These are phyloP conservation scores for Sceloporus undulatus DNA, from an alignment of 2,113 vertebrate genomes.

Conservation along the genomic window DNA sequence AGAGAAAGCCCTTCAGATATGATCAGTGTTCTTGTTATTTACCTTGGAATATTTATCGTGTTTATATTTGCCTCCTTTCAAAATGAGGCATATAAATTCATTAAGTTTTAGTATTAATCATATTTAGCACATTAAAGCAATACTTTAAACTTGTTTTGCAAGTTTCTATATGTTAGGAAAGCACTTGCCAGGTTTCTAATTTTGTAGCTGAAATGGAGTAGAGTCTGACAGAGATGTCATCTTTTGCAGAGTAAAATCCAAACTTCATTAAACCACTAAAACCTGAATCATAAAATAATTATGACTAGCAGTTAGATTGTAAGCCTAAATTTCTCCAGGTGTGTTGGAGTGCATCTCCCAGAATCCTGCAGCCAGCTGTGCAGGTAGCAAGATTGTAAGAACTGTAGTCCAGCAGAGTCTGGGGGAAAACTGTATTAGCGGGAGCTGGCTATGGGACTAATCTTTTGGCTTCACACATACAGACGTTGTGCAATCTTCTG, in stretches of 20 bases:
- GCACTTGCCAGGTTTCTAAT: slow-evolving; percentile 44
- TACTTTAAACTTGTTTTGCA: slow-evolving; percentile 34
- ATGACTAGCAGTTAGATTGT: too few relatives aligned
- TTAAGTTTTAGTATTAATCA: not conserved
- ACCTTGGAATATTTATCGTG: too few relatives aligned
- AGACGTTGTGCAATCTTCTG: not conserved
- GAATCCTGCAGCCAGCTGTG: too few relatives aligned
- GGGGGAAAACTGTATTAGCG: too few relatives aligned
- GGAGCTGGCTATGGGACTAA: not conserved
- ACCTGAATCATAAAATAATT: not conserved
- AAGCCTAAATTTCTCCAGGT: too few relatives aligned
- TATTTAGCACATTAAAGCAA: slow-evolving; percentile 9
- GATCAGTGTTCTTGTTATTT: too few relatives aligned
- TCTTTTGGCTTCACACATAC: not conserved
- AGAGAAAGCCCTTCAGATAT: too few relatives aligned
- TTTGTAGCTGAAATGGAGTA: not conserved
- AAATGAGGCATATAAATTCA: not conserved
- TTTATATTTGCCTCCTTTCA: too few relatives aligned
- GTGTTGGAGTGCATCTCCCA: too few relatives aligned
- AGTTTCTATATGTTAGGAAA: slow-evolving; percentile 22
- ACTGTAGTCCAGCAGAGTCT: too few relatives aligned
- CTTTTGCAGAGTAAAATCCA: not conserved
- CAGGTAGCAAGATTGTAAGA: too few relatives aligned
- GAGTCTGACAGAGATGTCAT: not conserved
- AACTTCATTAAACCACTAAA: not conserved